Evolutionary conservation across 2,888 invertebrate species (phyloP), one percentile per base, ranked within the genome.

Genomic region (Bembecia ichneumoniformis): DNA sequence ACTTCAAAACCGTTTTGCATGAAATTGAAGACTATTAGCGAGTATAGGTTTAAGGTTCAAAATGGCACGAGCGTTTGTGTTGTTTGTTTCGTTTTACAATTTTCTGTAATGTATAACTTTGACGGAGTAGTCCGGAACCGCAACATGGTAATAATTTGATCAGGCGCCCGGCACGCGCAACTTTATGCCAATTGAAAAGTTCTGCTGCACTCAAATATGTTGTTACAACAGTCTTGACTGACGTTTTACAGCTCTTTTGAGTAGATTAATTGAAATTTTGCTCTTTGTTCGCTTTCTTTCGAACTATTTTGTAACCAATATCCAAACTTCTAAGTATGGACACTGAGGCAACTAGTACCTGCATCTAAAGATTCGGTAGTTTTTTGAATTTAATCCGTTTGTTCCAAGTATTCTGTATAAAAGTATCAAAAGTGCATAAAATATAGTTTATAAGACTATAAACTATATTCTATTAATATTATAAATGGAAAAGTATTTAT

Each of bases 81-180:
- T 14, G 14, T 5, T 13, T 44, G 16, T 17, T 14, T 11, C 44
- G 16, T 44, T 44, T 16, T 44, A 15, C 16, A 44, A 44, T 7
- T 44, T 15, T 13, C 17, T 4, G 7, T 11, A 10, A 55, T 48
- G 58, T 59, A 57, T 53, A 63, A 71, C 71, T 74, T 62, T 65
- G 69, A 70, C 69, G 66, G 63, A 61, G 64, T 65, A 73, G 72
- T 65, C 70, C 49, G 68, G 60, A 66, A 65, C 79, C 77, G 74
- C 80, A 79, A 80, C 79, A 78, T 72, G 74, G 77, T 74, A 80
- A 83, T 86, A 84, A 86, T 84, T 86, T 82, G 82, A 86, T 84
- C 82, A 84, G 70, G 71, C 73, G 71, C 77, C 71, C 69, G 64
- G 66, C 62, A 70, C 64, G 71, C 60, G 68, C 63, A 79, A 80